Evolutionary conservation across 1,140 invertebrate species (phyloP).

Genomic region (Diorhabda carinulata): DNA sequence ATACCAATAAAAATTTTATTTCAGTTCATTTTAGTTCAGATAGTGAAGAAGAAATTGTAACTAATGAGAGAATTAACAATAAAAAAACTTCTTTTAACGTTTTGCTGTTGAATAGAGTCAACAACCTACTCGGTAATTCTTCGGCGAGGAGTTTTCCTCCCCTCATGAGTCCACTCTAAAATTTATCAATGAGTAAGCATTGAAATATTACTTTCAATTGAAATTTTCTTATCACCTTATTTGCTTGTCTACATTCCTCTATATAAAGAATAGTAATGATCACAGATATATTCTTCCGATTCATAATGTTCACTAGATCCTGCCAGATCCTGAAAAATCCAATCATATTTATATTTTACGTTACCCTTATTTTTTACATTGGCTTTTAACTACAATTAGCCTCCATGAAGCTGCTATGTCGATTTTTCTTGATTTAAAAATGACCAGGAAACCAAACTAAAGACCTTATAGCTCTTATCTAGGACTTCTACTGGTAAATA

Average conservation of each 20-base stretch:
- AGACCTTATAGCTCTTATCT: too few relatives aligned
- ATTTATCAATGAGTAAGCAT: not conserved
- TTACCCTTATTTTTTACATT: too few relatives aligned
- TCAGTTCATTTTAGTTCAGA: too few relatives aligned
- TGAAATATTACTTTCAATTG: too few relatives aligned
- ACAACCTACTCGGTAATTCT: conserved; percentile 67
- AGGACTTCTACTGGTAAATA: too few relatives aligned
- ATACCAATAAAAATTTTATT: too few relatives aligned
- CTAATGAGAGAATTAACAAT: conserved; percentile 49
- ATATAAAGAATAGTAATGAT: conserved; percentile 96
- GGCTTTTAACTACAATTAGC: too few relatives aligned
- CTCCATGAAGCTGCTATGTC: too few relatives aligned
- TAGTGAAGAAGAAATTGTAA: too few relatives aligned
- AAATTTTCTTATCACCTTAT: conserved; percentile 49
- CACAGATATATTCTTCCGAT: conserved; percentile 63
- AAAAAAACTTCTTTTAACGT: conserved; percentile 73
- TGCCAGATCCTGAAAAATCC: conserved; percentile 75
- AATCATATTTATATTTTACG: not conserved
- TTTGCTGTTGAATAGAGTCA: conserved; percentile 59
- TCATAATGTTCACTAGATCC: conserved; percentile 71
- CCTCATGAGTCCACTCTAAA: conserved; percentile 83
- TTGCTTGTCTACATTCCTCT: conserved; percentile 81
- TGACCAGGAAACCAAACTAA: too few relatives aligned
- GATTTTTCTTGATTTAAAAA: too few relatives aligned
- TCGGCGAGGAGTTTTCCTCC: conserved; percentile 82